These are phyloP conservation scores for Spodoptera exigua DNA, from an alignment of 2,888 invertebrate species.

Conservation along the genomic window DNA sequence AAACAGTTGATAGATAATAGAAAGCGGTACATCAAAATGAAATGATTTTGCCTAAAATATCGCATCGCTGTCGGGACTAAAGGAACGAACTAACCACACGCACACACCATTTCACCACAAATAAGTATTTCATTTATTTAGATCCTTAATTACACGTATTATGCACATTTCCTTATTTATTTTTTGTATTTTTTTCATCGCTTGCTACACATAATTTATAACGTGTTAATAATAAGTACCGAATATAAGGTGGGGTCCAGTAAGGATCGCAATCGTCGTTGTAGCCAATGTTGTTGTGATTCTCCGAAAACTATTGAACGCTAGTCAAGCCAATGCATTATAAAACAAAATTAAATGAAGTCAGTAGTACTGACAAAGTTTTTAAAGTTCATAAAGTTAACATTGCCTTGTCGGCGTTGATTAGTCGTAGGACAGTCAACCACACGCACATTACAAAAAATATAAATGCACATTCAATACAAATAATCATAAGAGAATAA, in stretches of 20 bases:
- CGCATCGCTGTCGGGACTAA: slow-evolving; percentile 52
- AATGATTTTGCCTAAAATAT: slow-evolving; percentile 58
- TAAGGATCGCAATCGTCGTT: slow-evolving; percentile 29
- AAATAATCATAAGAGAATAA: slow-evolving; percentile 29
- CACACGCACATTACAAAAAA: slow-evolving; percentile 22
- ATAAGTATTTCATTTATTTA: slow-evolving; percentile 55
- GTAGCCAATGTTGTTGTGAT: slow-evolving; percentile 13
- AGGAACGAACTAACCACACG: slow-evolving; percentile 57
- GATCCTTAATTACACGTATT: slow-evolving; percentile 70
- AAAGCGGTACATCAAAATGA: slow-evolving; percentile 18
- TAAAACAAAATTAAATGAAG: neutral
- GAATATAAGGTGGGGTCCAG: slow-evolving; percentile 58
- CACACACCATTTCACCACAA: slow-evolving; percentile 60
- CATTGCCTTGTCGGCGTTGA: neutral
- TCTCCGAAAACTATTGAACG: slow-evolving; percentile 14
- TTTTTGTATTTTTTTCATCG: slow-evolving; percentile 60
- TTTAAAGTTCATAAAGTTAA: slow-evolving; percentile 12
- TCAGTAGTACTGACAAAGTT: slow-evolving; percentile 1
- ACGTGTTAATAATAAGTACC: slow-evolving; percentile 72
- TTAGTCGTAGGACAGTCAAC: slow-evolving; percentile 12
- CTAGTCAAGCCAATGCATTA: neutral
- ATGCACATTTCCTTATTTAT: slow-evolving; percentile 72
- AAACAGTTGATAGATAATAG: slow-evolving; percentile 17
- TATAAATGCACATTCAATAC: slow-evolving; percentile 47
- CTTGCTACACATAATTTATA: slow-evolving; percentile 67